Percentiles rank a stretch among this genome's conserved stretches.
phyloP scores from a whole-genome alignment of 2,113 vertebrate species.

The Excalfactoria chinensis region DNA sequence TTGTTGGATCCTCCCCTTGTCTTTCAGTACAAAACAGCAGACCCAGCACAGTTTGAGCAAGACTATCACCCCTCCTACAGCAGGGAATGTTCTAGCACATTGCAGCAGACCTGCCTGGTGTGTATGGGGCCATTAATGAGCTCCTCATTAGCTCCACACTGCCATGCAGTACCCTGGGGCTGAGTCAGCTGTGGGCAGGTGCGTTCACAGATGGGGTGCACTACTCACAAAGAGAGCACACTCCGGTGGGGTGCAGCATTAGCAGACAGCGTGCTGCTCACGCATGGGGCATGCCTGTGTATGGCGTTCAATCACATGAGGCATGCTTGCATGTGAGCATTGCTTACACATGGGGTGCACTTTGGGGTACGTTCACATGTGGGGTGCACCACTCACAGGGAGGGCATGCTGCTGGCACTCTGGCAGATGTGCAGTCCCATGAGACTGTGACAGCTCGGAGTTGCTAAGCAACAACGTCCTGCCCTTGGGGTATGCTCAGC shows the following conservation, averaged over 20 bases:
- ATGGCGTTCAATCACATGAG: background rate
- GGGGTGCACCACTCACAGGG: fast-evolving
- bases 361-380: fast-evolving
- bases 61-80: fast-evolving
- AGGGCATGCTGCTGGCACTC: background rate
- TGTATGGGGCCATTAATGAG: fast-evolving
- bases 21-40: fast-evolving
- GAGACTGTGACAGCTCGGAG: background rate
- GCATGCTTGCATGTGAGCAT: fast-evolving
- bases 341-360: fast-evolving
- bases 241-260: too few species aligned
- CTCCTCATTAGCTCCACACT: background rate
- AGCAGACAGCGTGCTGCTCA: background rate
- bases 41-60: fast-evolving
- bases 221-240: too few species aligned
- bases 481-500: background rate
- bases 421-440: background rate
- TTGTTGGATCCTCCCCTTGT: background rate
- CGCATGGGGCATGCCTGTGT: fast-evolving
- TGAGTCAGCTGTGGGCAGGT: too few species aligned
- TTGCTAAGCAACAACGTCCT: background rate
- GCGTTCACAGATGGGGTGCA: fast-evolving
- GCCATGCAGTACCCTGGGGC: background rate
- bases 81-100: fast-evolving
- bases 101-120: background rate